A percentile compares a stretch with the other conserved stretches of the same genome.
phyloP scores from a whole-genome alignment of 2,797 vertebrate species.

The Salarias fasciatus region DNA sequence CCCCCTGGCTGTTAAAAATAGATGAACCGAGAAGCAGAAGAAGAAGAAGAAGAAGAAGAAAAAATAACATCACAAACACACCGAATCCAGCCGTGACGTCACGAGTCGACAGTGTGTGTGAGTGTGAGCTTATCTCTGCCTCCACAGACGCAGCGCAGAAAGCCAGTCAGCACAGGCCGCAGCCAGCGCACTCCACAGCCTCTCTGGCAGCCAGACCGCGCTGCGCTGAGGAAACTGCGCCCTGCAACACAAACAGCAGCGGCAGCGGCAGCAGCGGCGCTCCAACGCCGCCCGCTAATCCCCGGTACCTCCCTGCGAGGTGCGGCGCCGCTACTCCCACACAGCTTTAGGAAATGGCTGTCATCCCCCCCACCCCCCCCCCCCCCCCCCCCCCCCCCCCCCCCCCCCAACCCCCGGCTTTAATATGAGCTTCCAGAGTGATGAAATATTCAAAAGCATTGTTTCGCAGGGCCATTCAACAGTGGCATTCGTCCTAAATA shows the following conservation, averaged over 20 bases:
- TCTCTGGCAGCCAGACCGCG: slow-evolving; percentile 61
- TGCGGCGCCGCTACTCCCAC: slow-evolving; percentile 53
- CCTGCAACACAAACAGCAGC: slow-evolving; percentile 72
- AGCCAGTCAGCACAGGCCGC: slow-evolving; percentile 70
- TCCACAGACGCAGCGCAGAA: slow-evolving; percentile 67
- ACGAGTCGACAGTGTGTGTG: slow-evolving; percentile 41
- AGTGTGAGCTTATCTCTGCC: slow-evolving; percentile 73
- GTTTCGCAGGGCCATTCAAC: slow-evolving; percentile 54
- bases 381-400: background rate
- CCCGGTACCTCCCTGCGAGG: slow-evolving; percentile 57
- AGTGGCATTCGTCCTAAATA: slow-evolving; percentile 72
- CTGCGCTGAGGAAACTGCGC: slow-evolving; percentile 69
- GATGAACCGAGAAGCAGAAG: slow-evolving; percentile 49
- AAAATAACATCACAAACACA: slow-evolving; percentile 50
- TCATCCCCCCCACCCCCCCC: slow-evolving; percentile 1
- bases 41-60: slow-evolving; percentile 7
- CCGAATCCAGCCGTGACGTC: slow-evolving; percentile 66
- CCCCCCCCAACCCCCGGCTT: slow-evolving; percentile 9
- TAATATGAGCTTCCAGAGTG: slow-evolving; percentile 58
- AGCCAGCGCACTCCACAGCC: slow-evolving; percentile 57
- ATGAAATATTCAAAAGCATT: slow-evolving; percentile 78
- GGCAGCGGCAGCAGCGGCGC: slow-evolving; percentile 19
- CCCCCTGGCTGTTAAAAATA: slow-evolving; percentile 75
- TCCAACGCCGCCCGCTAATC: slow-evolving; percentile 56
- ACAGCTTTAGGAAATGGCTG: slow-evolving; percentile 57